Conservation (phyloP, 1,140 invertebrate genomes). For the Wiebesia pumilae region DNA sequence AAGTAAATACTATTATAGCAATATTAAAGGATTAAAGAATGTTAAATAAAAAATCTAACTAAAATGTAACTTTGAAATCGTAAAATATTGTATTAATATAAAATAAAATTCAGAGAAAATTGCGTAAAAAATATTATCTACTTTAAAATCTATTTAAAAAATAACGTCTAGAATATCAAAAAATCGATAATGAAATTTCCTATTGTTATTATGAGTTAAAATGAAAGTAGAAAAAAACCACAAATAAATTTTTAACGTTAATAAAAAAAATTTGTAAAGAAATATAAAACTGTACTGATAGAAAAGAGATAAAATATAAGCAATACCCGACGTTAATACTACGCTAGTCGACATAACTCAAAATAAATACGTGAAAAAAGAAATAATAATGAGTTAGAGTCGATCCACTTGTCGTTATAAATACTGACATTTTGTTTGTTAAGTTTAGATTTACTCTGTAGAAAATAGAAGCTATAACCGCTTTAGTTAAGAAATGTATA, state of each 20-base stretch:
- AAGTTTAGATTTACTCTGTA: not conserved
- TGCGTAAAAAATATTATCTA: not conserved
- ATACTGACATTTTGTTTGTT: not conserved
- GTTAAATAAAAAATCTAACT: too few species aligned
- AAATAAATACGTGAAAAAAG: slow-evolving; percentile 28
- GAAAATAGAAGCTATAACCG: not conserved
- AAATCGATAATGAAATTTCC: not conserved
- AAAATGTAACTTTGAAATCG: too few species aligned
- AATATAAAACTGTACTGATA: not conserved
- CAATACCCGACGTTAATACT: not conserved
- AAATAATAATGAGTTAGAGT: slow-evolving; percentile 3
- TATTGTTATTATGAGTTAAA: not conserved
- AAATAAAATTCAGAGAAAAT: too few species aligned
- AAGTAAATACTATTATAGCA: too few species aligned
- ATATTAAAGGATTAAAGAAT: not conserved
- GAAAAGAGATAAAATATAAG: slow-evolving; percentile 24
- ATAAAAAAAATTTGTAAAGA: not conserved
- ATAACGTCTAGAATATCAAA: not conserved
- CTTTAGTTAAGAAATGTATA: too few species aligned
- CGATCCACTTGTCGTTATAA: not conserved
- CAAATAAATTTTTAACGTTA: too few species aligned
- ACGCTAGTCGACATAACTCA: not conserved
- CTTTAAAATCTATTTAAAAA: not conserved
- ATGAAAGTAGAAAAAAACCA: too few species aligned
- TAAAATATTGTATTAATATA: too few species aligned